Evolutionary conservation across 2,888 invertebrate genomes (phyloP).

Genomic region (Labia minor): DNA sequence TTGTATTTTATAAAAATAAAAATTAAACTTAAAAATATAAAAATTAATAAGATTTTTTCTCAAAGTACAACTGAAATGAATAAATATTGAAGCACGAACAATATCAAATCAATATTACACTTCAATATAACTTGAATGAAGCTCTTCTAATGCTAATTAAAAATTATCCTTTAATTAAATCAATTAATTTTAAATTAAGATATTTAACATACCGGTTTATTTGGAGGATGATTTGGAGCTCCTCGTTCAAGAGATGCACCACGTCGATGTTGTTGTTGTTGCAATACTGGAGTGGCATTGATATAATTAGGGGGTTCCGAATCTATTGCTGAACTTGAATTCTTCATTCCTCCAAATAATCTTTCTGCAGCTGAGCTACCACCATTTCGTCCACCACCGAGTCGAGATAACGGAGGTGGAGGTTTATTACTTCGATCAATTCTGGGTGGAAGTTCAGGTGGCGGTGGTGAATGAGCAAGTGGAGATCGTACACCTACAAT

Average conservation of each 20-base stretch:
- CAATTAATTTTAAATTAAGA: too few species aligned
- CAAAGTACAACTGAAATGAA: too few species aligned
- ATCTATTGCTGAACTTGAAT: slow-evolving; percentile 32
- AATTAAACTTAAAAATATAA: too few species aligned
- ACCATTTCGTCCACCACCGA: slow-evolving; percentile 35
- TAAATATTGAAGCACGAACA: too few species aligned
- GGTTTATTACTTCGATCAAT: slow-evolving; percentile 71
- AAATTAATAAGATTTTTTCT: too few species aligned
- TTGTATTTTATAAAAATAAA: too few species aligned
- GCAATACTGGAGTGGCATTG: slow-evolving; percentile 36
- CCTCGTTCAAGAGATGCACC: neutral
- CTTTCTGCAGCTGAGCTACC: slow-evolving; percentile 39
- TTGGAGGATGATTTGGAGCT: neutral
- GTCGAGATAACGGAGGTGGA: slow-evolving; percentile 37
- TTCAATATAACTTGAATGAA: too few species aligned
- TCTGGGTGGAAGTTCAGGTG: slow-evolving; percentile 76
- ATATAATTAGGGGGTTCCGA: slow-evolving; percentile 38
- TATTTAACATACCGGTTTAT: neutral
- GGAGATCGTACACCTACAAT: slow-evolving; percentile 24
- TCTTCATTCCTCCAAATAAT: slow-evolving; percentile 42
- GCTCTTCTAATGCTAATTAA: too few species aligned
- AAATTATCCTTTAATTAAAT: too few species aligned
- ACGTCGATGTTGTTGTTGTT: neutral
- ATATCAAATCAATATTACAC: too few species aligned
- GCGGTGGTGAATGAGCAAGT: slow-evolving; percentile 27